These are phyloP conservation scores for Acanthiza pusilla DNA, from an alignment of 2,797 vertebrate genomes.

Conservation along the genomic window DNA sequence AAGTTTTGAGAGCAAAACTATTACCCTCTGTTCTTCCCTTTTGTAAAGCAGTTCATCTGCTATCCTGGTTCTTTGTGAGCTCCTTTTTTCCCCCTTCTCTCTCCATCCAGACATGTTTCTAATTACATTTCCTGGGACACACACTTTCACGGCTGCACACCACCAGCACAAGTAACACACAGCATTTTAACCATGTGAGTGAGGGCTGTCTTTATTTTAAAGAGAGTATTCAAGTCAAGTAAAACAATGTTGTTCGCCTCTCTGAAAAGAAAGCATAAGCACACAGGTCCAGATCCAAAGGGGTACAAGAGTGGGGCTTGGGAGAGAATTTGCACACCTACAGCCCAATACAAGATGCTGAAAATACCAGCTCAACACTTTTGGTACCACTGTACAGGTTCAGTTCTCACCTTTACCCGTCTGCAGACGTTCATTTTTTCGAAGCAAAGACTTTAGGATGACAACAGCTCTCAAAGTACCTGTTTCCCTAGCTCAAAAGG, in stretches of 20 bases:
- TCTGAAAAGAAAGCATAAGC: not conserved
- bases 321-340: not conserved
- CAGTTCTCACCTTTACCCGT: not conserved
- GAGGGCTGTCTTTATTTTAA: not conserved
- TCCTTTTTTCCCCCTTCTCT: not conserved
- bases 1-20: not conserved
- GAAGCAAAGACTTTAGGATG: not conserved
- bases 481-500: not conserved
- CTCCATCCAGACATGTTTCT: constrained; percentile 20
- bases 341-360: not conserved
- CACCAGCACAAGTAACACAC: not conserved
- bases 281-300: not conserved
- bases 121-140: constrained; percentile 22
- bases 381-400: not conserved
- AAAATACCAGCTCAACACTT: not conserved
- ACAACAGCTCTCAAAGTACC: not conserved
- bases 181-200: not conserved
- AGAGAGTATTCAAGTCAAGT: not conserved
- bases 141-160: not conserved
- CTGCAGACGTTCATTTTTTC: not conserved
- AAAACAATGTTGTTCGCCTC: not conserved
- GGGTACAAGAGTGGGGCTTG: not conserved
- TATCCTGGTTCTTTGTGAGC: not conserved
- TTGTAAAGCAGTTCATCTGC: not conserved
- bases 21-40: not conserved